Percentiles rank a stretch among this genome's conserved stretches.
phyloP scores from a whole-genome alignment of 2,797 vertebrate genomes.

The Nothura maculosa region DNA sequence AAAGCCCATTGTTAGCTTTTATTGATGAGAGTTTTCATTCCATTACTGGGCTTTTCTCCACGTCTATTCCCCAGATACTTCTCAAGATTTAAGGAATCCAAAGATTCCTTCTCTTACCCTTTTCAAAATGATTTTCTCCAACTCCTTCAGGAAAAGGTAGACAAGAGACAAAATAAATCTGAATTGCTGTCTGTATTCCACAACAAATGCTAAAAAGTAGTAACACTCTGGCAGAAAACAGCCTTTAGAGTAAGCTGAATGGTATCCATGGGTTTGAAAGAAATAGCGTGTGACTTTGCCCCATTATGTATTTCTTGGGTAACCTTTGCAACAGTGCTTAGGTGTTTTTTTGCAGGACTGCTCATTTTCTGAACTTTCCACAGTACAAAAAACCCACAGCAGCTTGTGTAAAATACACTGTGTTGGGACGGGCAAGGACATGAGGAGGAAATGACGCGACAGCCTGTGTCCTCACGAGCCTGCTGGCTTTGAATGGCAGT shows the following conservation, averaged over 20 bases:
- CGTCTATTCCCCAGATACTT: not conserved
- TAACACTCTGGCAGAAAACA: not conserved
- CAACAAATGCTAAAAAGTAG: not conserved
- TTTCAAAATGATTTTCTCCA: not conserved
- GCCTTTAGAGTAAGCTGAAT: not conserved
- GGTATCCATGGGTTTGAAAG: not conserved
- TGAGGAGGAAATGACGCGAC: not conserved
- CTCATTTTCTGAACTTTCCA: not conserved
- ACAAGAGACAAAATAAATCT: not conserved
- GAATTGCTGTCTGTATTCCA: not conserved
- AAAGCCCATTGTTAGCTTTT: not conserved
- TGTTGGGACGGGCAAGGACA: not conserved
- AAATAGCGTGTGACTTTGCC: not conserved
- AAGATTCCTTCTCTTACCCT: too few relatives aligned
- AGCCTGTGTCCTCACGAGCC: not conserved
- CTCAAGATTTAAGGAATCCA: not conserved
- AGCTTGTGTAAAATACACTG: not conserved
- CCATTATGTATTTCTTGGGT: not conserved
- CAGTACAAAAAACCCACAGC: not conserved
- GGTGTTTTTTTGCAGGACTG: not conserved
- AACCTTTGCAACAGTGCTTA: not conserved
- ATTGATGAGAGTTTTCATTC: not conserved
- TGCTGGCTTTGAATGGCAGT: slow-evolving; percentile 43
- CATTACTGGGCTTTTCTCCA: not conserved
- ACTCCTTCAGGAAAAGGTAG: not conserved